Percentiles rank a stretch among this genome's conserved stretches.
Evolutionary conservation across 35 echinoderm and acorn worm genomes (phyloP).

Genomic region (Apostichopus californicus): DNA sequence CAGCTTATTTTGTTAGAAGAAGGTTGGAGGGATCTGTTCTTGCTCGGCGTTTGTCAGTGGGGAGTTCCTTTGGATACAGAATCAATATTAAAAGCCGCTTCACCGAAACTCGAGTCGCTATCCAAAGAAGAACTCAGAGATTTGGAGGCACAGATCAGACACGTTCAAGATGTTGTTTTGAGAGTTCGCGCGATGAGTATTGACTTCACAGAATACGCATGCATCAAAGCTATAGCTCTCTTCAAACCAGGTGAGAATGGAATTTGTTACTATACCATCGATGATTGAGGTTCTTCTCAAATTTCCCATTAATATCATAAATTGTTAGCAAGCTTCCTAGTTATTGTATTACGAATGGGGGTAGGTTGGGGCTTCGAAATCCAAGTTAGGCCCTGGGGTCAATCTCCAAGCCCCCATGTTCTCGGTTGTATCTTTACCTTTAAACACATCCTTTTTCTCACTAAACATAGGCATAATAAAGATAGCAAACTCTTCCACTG

Average conservation of each 20-base stretch:
- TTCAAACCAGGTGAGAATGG: constrained; percentile 83
- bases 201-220: constrained; percentile 95
- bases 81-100: constrained; percentile 47
- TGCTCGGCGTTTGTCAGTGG: constrained; percentile 96
- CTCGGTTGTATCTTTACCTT: too few species aligned
- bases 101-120: constrained; percentile 42
- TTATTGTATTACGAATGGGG: too few species aligned
- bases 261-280: too few species aligned
- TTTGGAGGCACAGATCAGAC: constrained; percentile 67
- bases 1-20: constrained; percentile 92
- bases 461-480: too few species aligned
- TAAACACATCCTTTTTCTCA: too few species aligned
- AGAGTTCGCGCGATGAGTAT: constrained; percentile 74
- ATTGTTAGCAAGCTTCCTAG: too few species aligned
- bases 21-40: constrained; percentile 93
- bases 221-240: constrained; percentile 89
- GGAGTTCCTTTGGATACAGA: constrained; percentile 88
- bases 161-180: constrained; percentile 77
- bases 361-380: too few species aligned
- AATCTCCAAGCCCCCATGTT: too few species aligned
- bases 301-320: too few species aligned
- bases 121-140: constrained; percentile 47
- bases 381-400: too few species aligned
- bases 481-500: too few species aligned
- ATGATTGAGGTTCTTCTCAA: too few species aligned